Evolutionary conservation across 2,888 invertebrate genomes (phyloP), one percentile per base, ranked within the genome.

Genomic region (Dasysyrphus tricinctus): DNA sequence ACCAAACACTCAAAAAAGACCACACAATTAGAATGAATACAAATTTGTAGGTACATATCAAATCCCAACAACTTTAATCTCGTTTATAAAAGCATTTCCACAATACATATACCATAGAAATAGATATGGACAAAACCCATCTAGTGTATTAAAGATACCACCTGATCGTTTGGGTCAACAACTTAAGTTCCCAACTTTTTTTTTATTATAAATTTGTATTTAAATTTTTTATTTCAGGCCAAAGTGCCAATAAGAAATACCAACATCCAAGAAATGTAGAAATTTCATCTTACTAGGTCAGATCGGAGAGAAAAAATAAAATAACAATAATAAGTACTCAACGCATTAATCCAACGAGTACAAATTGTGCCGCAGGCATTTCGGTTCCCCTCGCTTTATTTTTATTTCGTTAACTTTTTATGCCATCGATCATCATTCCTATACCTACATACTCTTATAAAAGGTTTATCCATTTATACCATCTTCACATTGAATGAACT

Each of bases 221-320:
- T 59, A 19, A 39, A 39, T 61, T 11, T n/a, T 34, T 61, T 44
- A 34, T 56, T 39, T 42, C 51, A 16, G 51, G 12, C 57, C 65
- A 59, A 72, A 72, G 84, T 84, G 84, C 84, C 84, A 84, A 84
- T 80, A 80, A 75, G 72, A 79, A 72, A 80, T 76, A 80, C 79
- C 76, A 84, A 84, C 70, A 84, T 80, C 59, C 1, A 47, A 59
- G 51, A 65, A 57, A 73, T 76, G 67, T 72, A 79, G 79, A 84
- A 72, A 84, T 80, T 80, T 84, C 72, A 44, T 61, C 63, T 84
- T 72, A 84, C 80, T 84, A 84, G 84, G 84, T 80, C 84, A 84
- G 59, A 57, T 75, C 65, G 70, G 14, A 42, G 54, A 16, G 9
- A 56, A 54, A 67, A 54, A 37, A 47, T 16, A 69, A 61, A 67